Conservation (phyloP, 2,113 vertebrate species). For the Arizona elegans region DNA sequence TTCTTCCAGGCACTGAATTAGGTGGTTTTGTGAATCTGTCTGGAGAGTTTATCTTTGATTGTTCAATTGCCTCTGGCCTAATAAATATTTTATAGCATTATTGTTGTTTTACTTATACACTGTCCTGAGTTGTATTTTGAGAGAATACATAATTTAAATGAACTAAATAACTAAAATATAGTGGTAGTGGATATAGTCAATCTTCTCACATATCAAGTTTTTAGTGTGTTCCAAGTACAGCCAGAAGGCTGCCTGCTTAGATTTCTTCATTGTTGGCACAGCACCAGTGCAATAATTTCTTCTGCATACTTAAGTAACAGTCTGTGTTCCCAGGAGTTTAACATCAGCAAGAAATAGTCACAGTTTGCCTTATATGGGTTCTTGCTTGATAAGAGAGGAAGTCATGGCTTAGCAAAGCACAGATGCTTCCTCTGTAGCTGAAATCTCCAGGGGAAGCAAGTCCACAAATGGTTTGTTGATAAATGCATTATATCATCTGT, state of each 20-base stretch:
- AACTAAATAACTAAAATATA: background rate
- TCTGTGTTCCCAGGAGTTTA: slow-evolving; percentile 32
- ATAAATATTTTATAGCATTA: background rate
- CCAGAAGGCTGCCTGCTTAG: background rate
- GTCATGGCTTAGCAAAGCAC: slow-evolving; percentile 38
- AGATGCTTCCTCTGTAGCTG: slow-evolving; percentile 64
- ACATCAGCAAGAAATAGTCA: slow-evolving; percentile 24
- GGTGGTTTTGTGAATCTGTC: background rate
- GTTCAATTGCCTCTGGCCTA: background rate
- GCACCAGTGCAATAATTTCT: background rate
- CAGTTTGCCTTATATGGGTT: slow-evolving; percentile 71
- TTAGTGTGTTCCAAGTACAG: background rate
- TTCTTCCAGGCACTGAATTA: background rate
- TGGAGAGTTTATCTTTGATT: background rate
- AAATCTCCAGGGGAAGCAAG: slow-evolving; percentile 32
- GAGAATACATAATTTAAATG: background rate
- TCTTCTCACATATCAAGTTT: background rate
- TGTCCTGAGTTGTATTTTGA: background rate
- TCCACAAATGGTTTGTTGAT: background rate
- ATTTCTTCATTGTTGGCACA: background rate
- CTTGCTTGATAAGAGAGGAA: slow-evolving; percentile 58
- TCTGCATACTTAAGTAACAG: slow-evolving; percentile 26
- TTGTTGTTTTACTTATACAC: background rate
- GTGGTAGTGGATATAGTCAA: background rate
- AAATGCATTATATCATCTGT: background rate